Evolutionary conservation across 1,140 invertebrate species (phyloP).

Genomic region (Paraescarpia echinospica): DNA sequence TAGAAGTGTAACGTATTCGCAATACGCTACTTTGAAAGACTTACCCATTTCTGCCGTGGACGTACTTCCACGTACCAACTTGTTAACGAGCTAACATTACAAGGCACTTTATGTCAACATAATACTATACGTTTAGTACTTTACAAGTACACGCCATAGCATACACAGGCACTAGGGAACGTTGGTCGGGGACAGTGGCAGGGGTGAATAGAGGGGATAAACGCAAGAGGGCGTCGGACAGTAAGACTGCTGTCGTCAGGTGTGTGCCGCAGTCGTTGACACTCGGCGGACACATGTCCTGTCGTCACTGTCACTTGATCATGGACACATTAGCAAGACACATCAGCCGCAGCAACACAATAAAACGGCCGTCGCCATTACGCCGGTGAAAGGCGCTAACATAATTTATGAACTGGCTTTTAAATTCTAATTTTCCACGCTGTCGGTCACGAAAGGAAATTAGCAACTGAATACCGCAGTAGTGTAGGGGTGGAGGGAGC

Average conservation of each 20-base stretch:
- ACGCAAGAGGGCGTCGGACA: too few relatives aligned
- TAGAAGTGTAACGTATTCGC: too few relatives aligned
- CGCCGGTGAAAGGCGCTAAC: not conserved
- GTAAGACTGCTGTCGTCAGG: not conserved
- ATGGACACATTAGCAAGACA: not conserved
- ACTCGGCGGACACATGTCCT: not conserved
- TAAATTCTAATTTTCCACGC: conserved; percentile 6
- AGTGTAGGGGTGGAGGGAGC: not conserved
- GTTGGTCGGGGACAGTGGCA: not conserved
- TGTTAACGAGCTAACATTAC: too few relatives aligned
- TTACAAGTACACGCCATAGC: not conserved
- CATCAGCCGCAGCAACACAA: not conserved
- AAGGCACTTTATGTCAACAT: too few relatives aligned
- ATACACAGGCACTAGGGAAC: not conserved
- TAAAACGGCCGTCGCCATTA: not conserved
- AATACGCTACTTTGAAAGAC: too few relatives aligned
- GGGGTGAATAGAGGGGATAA: not conserved
- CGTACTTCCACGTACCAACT: too few relatives aligned
- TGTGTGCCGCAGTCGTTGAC: not conserved
- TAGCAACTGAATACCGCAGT: not conserved
- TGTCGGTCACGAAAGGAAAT: not conserved
- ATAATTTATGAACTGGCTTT: conserved; percentile 1
- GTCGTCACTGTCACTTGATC: not conserved
- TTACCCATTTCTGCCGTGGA: too few relatives aligned
- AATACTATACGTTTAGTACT: too few relatives aligned